Percentiles rank a stretch among this genome's conserved stretches.
Conservation (phyloP, 92 coral and sea anemone genomes). For the Umimayanthus chanpuru region DNA sequence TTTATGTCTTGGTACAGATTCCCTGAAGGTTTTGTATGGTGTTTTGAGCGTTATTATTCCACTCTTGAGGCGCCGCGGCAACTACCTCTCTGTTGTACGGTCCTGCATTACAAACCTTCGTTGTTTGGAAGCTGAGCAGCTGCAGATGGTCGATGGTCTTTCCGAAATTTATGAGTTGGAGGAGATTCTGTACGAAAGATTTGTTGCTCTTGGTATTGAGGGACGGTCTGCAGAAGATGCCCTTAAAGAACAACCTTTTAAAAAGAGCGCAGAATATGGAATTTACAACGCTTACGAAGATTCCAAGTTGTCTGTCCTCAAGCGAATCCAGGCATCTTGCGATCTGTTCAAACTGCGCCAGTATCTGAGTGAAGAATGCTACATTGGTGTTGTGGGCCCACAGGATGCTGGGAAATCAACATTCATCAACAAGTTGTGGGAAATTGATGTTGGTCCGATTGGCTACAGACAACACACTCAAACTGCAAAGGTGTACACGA, state of each 20-base stretch:
- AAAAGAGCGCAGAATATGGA: not conserved
- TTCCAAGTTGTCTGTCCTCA: not conserved
- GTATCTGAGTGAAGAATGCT: not conserved
- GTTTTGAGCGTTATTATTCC: not conserved
- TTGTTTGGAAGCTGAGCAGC: not conserved
- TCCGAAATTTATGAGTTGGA: not conserved
- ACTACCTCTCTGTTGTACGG: not conserved
- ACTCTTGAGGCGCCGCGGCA: not conserved
- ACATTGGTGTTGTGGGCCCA: conserved; percentile 32
- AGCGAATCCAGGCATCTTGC: conserved; percentile 16
- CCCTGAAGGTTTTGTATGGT: not conserved
- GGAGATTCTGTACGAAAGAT: not conserved
- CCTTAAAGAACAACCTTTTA: not conserved
- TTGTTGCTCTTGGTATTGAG: not conserved
- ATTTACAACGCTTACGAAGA: not conserved
- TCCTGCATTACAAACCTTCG: not conserved
- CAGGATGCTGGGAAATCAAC: conserved; percentile 35
- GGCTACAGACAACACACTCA: too few relatives aligned
- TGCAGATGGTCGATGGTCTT: not conserved
- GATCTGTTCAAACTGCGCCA: conserved; percentile 17
- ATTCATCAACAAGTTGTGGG: conserved; percentile 12
- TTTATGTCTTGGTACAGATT: not conserved
- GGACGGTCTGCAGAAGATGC: not conserved
- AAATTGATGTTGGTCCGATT: conserved; percentile 12
- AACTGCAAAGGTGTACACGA: too few relatives aligned